Evolutionary conservation across 2,797 vertebrate species (phyloP).

Genomic region (Carduelis carduelis): DNA sequence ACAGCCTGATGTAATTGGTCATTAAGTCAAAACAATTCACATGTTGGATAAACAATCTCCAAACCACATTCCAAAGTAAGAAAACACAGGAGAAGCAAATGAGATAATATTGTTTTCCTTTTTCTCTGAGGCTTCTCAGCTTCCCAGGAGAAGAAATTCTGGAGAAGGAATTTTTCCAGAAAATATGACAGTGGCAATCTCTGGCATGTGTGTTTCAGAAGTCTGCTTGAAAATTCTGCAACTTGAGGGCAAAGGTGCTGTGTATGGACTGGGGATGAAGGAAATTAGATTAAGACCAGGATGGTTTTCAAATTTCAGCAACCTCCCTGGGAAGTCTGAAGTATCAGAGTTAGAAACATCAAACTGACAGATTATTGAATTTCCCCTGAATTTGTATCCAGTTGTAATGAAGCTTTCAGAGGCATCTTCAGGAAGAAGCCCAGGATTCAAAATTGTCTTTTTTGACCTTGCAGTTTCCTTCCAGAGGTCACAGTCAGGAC

Average conservation of each 20-base stretch:
- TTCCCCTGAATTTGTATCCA: background rate
- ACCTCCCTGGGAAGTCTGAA: background rate
- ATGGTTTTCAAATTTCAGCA: background rate
- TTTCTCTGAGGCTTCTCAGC: too few species aligned
- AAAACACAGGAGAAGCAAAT: too few species aligned
- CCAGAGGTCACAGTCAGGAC: background rate
- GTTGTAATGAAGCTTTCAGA: background rate
- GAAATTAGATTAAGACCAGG: background rate
- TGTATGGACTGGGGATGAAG: accelerated
- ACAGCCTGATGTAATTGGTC: too few species aligned
- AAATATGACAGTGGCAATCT: too few species aligned
- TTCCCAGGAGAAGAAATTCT: too few species aligned
- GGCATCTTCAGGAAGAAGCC: background rate
- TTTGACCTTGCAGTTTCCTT: background rate
- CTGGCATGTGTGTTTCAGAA: background rate
- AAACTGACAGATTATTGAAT: background rate
- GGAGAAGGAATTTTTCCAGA: too few species aligned
- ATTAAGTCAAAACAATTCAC: too few species aligned
- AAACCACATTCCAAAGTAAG: too few species aligned
- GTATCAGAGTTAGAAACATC: background rate
- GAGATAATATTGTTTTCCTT: too few species aligned
- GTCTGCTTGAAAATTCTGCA: background rate
- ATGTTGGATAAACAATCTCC: too few species aligned
- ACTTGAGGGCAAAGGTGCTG: background rate
- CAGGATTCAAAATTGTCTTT: background rate